Conservation (phyloP, 1,140 invertebrate genomes). For the Microplitis mediator region DNA sequence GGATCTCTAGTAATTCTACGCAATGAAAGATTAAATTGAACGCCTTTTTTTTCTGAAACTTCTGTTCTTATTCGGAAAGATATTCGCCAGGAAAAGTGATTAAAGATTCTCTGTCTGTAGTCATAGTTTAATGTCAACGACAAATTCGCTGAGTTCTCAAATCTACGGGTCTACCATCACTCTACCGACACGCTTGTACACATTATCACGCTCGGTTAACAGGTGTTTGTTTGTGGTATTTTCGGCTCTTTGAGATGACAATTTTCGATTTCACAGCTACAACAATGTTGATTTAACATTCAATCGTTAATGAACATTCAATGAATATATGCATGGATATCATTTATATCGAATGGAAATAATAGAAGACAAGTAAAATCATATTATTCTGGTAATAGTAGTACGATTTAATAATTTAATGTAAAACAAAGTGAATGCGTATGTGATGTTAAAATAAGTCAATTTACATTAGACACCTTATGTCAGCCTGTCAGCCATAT, state of each 20-base stretch:
- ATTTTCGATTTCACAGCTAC: too few relatives aligned
- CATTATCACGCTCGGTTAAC: constrained; percentile 25
- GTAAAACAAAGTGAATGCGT: background rate
- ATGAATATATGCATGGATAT: background rate
- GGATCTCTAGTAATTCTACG: too few relatives aligned
- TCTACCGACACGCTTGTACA: constrained; percentile 15
- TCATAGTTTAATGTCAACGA: constrained; percentile 1
- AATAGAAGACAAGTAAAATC: too few relatives aligned
- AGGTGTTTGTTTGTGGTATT: constrained; percentile 27
- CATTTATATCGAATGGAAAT: too few relatives aligned
- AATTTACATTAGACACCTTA: constrained; percentile 39
- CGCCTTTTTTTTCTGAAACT: background rate
- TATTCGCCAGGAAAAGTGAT: background rate
- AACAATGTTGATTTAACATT: constrained; percentile 1
- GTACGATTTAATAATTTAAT: too few relatives aligned
- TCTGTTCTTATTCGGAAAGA: background rate
- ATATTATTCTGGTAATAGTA: constrained; percentile 21
- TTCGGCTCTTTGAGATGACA: background rate
- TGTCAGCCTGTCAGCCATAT: constrained; percentile 14
- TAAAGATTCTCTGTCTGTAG: background rate
- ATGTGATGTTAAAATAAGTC: constrained; percentile 35
- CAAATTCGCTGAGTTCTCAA: constrained; percentile 18
- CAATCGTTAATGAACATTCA: background rate
- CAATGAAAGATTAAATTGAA: too few relatives aligned
- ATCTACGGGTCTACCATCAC: constrained; percentile 7